Evolutionary conservation across 2,888 invertebrate species (phyloP), one percentile per base, ranked within the genome.

Genomic region (Cheiracanthium punctorium): DNA sequence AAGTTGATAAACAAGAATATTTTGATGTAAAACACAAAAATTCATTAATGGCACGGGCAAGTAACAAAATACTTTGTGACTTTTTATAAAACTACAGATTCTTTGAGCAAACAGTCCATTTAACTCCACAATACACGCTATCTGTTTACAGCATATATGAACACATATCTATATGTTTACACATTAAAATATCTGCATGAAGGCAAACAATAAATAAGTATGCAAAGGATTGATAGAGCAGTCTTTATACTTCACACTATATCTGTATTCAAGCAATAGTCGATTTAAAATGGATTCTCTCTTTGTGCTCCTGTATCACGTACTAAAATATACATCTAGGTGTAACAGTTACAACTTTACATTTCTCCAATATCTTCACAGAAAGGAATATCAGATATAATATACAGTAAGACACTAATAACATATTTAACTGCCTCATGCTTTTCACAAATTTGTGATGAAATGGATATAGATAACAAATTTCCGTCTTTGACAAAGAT

Each of bases 61-160:
- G 79, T 85, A 85, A 85, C 85, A 85, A 85, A 85, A 85, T 85
- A 85, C 74, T 85, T 85, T 85, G 80, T 85, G 85, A 85, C 85
- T 80, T 82, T n/a, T n/a, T 85, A 85, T 70, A 85, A 85, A 85
- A 85, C 85, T 85, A 85, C 85, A 64, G 71, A 69, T 85, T 85
- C 80, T 85, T 85, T 85, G 85, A 85, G 85, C 85, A 85, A 82
- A 85, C 80, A 80, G 80, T 85, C 85, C 80, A 80, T 80, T 80
- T 77, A 77, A 77, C 76, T 79, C 64, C 77, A 84, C 77, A 84
- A 72, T 73, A 84, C 84, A 84, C 58, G 48, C 79, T 84, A 73
- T 71, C 37, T 72, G 33, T 76, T 20, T 75, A 69, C 52, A 64
- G 43, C 77, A 73, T 73, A 73, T 79, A 73, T 73, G 84, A 79